These are phyloP conservation scores for Drosophila ezoana DNA, from an alignment of 2,888 invertebrate genomes.

Conservation along the genomic window DNA sequence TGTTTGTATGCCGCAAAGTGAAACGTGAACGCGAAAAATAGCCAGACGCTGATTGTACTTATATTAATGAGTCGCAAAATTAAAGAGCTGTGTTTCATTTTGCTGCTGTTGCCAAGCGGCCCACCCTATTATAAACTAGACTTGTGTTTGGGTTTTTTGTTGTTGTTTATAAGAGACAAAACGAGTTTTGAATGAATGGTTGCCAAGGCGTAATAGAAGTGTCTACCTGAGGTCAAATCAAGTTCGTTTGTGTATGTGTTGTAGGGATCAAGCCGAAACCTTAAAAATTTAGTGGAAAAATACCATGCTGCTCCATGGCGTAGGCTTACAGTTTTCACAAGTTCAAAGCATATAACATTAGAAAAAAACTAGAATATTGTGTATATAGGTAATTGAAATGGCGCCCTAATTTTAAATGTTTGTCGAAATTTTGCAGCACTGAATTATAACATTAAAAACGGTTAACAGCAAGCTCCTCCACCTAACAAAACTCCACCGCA, in stretches of 20 bases:
- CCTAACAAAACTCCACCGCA: conserved; percentile 5
- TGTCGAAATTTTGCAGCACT: conserved; percentile 9
- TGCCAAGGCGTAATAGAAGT: conserved; percentile 66
- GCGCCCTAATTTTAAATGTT: conserved; percentile 14
- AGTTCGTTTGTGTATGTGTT: conserved; percentile 35
- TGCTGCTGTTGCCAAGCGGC: conserved; percentile 57
- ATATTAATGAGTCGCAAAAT: conserved; percentile 34
- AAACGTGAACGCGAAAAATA: conserved; percentile 41
- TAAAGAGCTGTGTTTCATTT: conserved; percentile 27
- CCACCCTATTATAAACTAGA: conserved; percentile 33
- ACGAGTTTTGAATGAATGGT: conserved; percentile 61
- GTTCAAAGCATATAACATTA: not conserved
- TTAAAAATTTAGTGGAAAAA: conserved; percentile 40
- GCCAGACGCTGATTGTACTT: not conserved
- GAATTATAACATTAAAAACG: not conserved
- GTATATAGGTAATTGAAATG: not conserved
- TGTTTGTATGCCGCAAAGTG: conserved; percentile 10
- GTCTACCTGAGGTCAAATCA: conserved; percentile 65
- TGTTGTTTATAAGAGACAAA: conserved; percentile 51
- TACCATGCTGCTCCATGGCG: conserved; percentile 19
- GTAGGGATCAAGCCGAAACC: conserved; percentile 47
- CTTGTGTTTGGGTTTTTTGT: conserved; percentile 22
- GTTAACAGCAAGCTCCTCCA: conserved; percentile 9
- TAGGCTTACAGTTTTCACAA: conserved; percentile 1
- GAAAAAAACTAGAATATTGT: not conserved